Evolutionary conservation across 2,113 vertebrate species (phyloP), one percentile per base, ranked within the genome.

Genomic region (Lampris incognitus): DNA sequence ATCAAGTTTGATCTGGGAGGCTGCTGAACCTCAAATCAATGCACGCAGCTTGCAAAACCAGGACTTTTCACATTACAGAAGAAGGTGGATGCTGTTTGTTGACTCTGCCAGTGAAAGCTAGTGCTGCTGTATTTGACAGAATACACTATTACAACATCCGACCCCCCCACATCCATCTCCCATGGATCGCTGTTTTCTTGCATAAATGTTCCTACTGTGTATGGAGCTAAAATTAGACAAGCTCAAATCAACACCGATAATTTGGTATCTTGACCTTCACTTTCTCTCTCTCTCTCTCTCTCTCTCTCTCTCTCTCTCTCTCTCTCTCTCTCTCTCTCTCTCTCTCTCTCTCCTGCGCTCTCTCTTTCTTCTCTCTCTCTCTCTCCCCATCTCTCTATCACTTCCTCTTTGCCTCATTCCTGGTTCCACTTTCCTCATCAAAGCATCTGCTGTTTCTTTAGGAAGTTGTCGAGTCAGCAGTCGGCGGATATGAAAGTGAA

Each of bases 381-480:
- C 79, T 72, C 60, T 66, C 57, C 13, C 46, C 24, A 5, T 50
- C 60, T 51, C 78, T 84, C 77, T 71, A 40, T 81, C 65, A 66
- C 60, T 70, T 73, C 24, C 24, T 24, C 59, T n/a, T 49, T 8
- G 39, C 69, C 60, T 76, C 67, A 56, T 60, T 58, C 64, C 71
- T 73, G 55, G 69, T 65, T 85, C 48, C 50, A 13, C 72, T 64
- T 62, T 67, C 71, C 78, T 76, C 72, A 80, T 93, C 89, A 93
- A 92, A 93, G 90, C 88, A 9, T 42, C 50, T 10, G 6, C 59
- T 51, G 50, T 73, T 67, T 76, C 70, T 87, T 66, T 62, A 6
- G 44, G 72, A 87, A 82, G 68, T 64, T 82, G 85, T 64, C 66
- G 87, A 89, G 86, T 93, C 92, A 92, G 93, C 91, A 80, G 66